A percentile compares a stretch with the other conserved stretches of the same genome.
These are phyloP conservation scores for Hypomecis atomaria DNA, from an alignment of 2,888 invertebrate species.

Conservation along the genomic window DNA sequence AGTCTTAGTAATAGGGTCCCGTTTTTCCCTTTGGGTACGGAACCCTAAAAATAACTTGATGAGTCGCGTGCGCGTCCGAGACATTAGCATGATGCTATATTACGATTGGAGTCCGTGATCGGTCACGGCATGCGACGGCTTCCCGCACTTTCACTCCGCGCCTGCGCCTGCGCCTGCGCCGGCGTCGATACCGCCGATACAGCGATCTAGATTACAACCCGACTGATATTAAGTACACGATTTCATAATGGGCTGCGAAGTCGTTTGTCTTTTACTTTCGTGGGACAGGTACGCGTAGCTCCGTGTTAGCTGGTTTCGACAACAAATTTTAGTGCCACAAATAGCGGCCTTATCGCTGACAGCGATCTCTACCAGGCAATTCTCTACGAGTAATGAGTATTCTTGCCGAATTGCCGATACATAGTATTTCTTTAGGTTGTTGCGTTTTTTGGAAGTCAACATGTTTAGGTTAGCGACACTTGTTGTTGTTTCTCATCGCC, in stretches of 20 bases:
- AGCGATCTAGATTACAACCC: slow-evolving; percentile 46
- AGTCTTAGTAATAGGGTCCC: too few relatives aligned
- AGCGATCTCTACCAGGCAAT: too few relatives aligned
- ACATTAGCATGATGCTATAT: slow-evolving; percentile 20
- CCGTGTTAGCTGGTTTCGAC: neutral
- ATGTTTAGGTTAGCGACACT: too few relatives aligned
- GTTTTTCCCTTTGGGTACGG: too few relatives aligned
- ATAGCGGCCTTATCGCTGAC: too few relatives aligned
- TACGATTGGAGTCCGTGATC: slow-evolving; percentile 38
- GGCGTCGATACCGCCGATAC: too few relatives aligned
- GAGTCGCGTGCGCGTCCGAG: slow-evolving; percentile 19
- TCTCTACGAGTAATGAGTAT: too few relatives aligned
- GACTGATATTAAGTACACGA: slow-evolving; percentile 32
- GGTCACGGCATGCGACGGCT: slow-evolving; percentile 45
- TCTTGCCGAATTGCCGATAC: too few relatives aligned
- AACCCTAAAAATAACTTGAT: slow-evolving; percentile 11
- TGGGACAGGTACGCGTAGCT: neutral
- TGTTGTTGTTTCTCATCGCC: too few relatives aligned
- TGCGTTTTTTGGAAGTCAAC: too few relatives aligned
- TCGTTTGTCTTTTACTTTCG: slow-evolving; percentile 5
- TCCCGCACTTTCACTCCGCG: slow-evolving; percentile 59
- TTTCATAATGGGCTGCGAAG: slow-evolving; percentile 16
- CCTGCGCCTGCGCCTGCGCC: slow-evolving; percentile 21
- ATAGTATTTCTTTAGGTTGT: too few relatives aligned
- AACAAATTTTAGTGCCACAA: too few relatives aligned